phyloP scores from a whole-genome alignment of 1,140 invertebrate species.

The Diorhabda elongata region DNA sequence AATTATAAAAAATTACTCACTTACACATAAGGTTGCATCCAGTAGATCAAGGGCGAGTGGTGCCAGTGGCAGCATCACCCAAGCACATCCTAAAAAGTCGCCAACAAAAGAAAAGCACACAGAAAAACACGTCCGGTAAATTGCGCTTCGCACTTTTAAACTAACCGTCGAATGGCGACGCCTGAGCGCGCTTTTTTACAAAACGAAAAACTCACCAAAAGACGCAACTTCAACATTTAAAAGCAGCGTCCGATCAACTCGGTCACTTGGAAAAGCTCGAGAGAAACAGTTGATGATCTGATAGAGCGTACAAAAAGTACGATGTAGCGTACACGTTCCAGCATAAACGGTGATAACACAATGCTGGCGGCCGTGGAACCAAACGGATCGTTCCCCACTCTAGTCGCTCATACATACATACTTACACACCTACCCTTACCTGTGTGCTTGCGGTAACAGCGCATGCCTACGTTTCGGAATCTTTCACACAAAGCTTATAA shows the following conservation, averaged over 20 bases:
- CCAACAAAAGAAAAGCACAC: conserved; percentile 8
- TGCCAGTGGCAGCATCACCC: conserved; percentile 44
- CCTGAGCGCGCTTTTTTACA: conserved; percentile 6
- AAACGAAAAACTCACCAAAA: conserved; percentile 8
- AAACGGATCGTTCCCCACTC: conserved; percentile 13
- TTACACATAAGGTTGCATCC: conserved; percentile 45
- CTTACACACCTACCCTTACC: conserved; percentile 22
- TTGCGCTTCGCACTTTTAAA: conserved; percentile 6
- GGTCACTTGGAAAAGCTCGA: conserved; percentile 8
- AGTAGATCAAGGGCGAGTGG: conserved; percentile 45
- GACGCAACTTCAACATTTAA: conserved; percentile 8
- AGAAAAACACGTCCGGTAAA: conserved; percentile 8
- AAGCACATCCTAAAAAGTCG: conserved; percentile 39
- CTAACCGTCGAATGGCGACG: neutral
- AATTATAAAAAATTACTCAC: conserved; percentile 27
- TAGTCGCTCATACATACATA: conserved; percentile 3
- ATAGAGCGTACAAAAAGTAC: conserved; percentile 11
- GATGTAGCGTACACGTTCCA: conserved; percentile 6
- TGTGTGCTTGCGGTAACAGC: conserved; percentile 13
- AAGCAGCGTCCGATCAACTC: conserved; percentile 4
- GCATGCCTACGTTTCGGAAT: conserved; percentile 10
- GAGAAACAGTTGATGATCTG: neutral
- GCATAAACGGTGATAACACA: conserved; percentile 21
- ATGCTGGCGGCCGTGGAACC: conserved; percentile 18
- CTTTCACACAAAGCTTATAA: conserved; percentile 6